Base-by-base conservation (phyloP, 2,113 vertebrate genomes). In the Mesoclemmys tuberculata region DNA sequence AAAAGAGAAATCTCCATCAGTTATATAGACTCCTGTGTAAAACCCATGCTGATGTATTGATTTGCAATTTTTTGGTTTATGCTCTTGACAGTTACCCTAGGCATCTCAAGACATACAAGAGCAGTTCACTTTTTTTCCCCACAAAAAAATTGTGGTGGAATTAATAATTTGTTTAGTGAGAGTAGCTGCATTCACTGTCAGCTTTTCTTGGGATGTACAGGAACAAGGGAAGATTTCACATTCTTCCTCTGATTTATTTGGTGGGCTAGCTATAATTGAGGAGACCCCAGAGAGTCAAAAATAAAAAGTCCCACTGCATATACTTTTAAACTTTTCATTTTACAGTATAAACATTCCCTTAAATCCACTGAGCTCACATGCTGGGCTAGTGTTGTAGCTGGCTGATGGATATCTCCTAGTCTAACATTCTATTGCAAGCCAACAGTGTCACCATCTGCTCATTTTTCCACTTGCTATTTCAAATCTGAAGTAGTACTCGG, bases 141-240 rank as follows among this genome's bases (percentile, higher is more conserved):
- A 5, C 35, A 26, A 22, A 44, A 71, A 6, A 35, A 6, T 85
- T 90, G 22, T 54, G 12, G 56, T 54, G 29, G 35, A 95, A 87
- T 85, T 92, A 84, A 88, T 56, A 91, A 81, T 95, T 92, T 93
- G 7, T 61, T 90, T 88, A 78, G n/a, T 11, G 88, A 82, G 61
- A 3, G 80, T 4, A 79, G 7, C 5, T 11, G 48, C 4, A 31
- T 27, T 81, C 83, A 38, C 48, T 68, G 35, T 58, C 18, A 52
- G 80, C 68, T 75, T 79, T 16, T 61, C 68, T 81, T 88, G 84
- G 84, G 79, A n/a, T n/a, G 35, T 68, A 68, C 5, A 29, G 19
- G 46, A 93, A 86, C 10, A 54, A 13, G 82, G 64, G 46, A 51
- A 82, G 51, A 24, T 24, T 44, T 93, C 21, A 16, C 77, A n/a